A percentile compares a stretch with the other conserved stretches of the same genome.
Evolutionary conservation across 2,113 vertebrate genomes (phyloP).

Genomic region (Crocuta crocuta): DNA sequence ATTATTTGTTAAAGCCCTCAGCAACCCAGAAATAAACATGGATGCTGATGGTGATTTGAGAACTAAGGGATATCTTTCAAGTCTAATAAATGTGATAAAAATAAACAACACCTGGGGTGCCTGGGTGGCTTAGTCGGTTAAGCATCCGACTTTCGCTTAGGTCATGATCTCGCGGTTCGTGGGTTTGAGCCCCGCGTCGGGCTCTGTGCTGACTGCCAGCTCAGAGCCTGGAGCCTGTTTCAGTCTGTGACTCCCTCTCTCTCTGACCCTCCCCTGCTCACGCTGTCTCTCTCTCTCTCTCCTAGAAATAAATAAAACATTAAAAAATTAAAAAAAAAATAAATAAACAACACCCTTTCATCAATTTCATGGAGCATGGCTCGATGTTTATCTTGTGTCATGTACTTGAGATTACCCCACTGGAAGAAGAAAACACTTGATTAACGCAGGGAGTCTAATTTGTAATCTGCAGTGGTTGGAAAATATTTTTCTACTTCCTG

Average conservation of each 20-base stretch:
- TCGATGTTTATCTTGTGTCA: slow-evolving; percentile 66
- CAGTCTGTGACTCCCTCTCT: no score
- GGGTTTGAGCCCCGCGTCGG: no score
- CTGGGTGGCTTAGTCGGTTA: no score
- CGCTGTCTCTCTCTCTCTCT: no score
- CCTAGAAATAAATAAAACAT: no score
- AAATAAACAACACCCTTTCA: slow-evolving; percentile 70
- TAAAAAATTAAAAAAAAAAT: no score
- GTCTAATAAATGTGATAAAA: slow-evolving; percentile 76
- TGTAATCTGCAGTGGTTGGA: neutral
- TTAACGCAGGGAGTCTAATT: slow-evolving; percentile 47
- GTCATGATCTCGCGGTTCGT: no score
- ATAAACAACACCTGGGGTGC: slow-evolving; percentile 63
- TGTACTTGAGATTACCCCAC: slow-evolving; percentile 61
- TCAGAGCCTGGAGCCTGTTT: no score
- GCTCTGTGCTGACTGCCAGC: no score
- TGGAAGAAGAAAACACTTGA: slow-evolving; percentile 63
- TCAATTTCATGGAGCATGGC: slow-evolving; percentile 60
- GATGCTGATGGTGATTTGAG: slow-evolving; percentile 53
- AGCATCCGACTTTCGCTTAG: no score
- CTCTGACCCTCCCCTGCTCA: no score
- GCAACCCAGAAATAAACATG: slow-evolving; percentile 66
- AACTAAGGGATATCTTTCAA: slow-evolving; percentile 64
- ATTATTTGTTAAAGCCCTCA: slow-evolving; percentile 70
- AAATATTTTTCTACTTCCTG: slow-evolving; percentile 53